These are phyloP conservation scores for Maccullochella peelii DNA, from an alignment of 2,113 vertebrate genomes.

Conservation along the genomic window DNA sequence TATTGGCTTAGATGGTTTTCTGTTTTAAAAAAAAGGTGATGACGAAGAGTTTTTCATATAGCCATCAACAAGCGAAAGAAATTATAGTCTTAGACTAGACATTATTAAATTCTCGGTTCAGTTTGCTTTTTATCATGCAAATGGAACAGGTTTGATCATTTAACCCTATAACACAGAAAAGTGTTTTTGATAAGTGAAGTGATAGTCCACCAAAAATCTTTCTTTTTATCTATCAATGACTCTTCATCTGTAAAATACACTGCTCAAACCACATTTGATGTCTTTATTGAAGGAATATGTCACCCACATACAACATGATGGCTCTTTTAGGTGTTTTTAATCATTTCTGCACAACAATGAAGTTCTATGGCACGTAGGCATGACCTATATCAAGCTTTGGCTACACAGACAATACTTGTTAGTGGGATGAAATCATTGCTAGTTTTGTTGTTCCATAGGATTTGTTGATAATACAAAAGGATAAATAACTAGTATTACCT, in stretches of 20 bases:
- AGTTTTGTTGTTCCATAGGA: background rate
- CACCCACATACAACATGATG: background rate
- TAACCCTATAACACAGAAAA: background rate
- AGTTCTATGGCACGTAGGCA: background rate
- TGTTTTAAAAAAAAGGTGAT: too few species aligned
- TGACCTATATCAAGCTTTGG: background rate
- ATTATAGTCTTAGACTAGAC: background rate
- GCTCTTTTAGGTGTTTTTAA: too few species aligned
- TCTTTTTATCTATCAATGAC: background rate
- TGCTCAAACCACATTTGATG: background rate
- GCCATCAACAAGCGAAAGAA: background rate
- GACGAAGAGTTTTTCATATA: background rate
- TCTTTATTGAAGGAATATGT: background rate
- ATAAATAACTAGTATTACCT: background rate
- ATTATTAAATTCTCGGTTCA: background rate
- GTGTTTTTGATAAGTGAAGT: background rate
- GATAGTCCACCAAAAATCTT: background rate
- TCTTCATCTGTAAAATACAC: background rate
- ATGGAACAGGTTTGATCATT: background rate
- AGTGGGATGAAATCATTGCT: background rate
- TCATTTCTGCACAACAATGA: background rate
- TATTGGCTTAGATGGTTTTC: too few species aligned
- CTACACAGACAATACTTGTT: background rate
- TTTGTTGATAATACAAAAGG: background rate
- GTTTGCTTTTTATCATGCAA: background rate